These are phyloP conservation scores for Chelidonichthys spinosus DNA, from an alignment of 2,797 vertebrate genomes.

Conservation along the genomic window DNA sequence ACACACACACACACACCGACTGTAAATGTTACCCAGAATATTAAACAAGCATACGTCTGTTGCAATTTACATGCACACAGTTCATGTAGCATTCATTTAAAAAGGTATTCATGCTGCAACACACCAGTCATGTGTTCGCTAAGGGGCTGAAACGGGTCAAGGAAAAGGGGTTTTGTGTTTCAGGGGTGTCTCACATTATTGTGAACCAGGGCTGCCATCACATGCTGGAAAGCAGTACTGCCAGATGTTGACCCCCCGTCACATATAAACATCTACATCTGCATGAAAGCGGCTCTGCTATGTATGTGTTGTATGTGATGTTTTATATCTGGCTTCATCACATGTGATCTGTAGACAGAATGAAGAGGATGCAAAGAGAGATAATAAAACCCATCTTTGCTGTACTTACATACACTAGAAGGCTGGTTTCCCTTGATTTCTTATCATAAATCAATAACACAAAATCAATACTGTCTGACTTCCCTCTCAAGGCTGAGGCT, in stretches of 20 bases:
- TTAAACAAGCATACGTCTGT: constrained; percentile 2
- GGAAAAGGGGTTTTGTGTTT: constrained; percentile 3
- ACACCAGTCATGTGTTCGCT: too few species aligned
- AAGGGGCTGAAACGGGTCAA: constrained; percentile 13
- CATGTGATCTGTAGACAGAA: too few species aligned
- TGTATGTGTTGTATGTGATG: too few species aligned
- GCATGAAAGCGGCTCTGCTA: too few species aligned
- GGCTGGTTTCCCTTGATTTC: too few species aligned
- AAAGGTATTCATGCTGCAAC: neutral
- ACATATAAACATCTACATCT: neutral
- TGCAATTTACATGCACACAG: neutral
- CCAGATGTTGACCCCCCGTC: constrained; percentile 5
- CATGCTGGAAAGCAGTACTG: constrained; percentile 62
- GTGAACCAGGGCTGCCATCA: constrained; percentile 61
- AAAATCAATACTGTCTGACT: neutral
- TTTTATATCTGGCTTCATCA: too few species aligned
- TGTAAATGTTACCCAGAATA: constrained; percentile 32
- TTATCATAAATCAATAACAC: too few species aligned
- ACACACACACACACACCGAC: constrained; percentile 30
- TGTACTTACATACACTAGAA: too few species aligned
- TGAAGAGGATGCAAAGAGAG: too few species aligned
- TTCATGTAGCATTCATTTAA: neutral
- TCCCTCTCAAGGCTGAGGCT: neutral
- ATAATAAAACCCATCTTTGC: too few species aligned
- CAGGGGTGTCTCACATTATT: neutral